A percentile compares a stretch with the other conserved stretches of the same genome.
Evolutionary conservation across 92 coral and sea anemone genomes (phyloP).

Genomic region (Porites lobata): DNA sequence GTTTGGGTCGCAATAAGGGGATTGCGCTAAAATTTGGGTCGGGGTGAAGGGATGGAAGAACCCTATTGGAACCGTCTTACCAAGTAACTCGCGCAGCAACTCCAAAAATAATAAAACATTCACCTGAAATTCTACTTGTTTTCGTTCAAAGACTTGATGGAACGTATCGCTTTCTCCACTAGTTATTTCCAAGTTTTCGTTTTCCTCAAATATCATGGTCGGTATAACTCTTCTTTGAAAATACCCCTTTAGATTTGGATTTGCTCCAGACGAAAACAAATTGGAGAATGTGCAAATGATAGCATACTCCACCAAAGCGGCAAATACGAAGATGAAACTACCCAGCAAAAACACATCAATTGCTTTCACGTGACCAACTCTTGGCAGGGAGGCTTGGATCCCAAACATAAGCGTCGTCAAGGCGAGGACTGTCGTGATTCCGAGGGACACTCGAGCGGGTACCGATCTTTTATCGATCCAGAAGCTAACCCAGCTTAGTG

Average conservation of each 20-base stretch:
- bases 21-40: too few species aligned
- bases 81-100: too few species aligned
- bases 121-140: too few species aligned
- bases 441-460: constrained; percentile 80
- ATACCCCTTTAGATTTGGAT: neutral
- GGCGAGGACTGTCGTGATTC: constrained; percentile 72
- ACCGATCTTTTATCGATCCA: constrained; percentile 69
- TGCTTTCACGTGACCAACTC: constrained; percentile 71
- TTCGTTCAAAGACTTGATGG: too few species aligned
- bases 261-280: neutral
- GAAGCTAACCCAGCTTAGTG: constrained; percentile 74
- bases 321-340: constrained; percentile 64
- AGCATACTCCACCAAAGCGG: constrained; percentile 59
- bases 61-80: too few species aligned
- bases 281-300: constrained; percentile 36
- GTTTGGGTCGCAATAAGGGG: too few species aligned
- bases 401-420: constrained; percentile 66
- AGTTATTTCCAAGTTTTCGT: too few species aligned
- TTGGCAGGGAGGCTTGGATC: constrained; percentile 62
- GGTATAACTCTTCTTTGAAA: neutral
- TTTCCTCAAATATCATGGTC: neutral
- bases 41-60: too few species aligned
- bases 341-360: constrained; percentile 56
- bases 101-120: too few species aligned
- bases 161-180: too few species aligned